These are phyloP conservation scores for Centroberyx gerrardi DNA, from an alignment of 2,797 vertebrate species.

Conservation along the genomic window DNA sequence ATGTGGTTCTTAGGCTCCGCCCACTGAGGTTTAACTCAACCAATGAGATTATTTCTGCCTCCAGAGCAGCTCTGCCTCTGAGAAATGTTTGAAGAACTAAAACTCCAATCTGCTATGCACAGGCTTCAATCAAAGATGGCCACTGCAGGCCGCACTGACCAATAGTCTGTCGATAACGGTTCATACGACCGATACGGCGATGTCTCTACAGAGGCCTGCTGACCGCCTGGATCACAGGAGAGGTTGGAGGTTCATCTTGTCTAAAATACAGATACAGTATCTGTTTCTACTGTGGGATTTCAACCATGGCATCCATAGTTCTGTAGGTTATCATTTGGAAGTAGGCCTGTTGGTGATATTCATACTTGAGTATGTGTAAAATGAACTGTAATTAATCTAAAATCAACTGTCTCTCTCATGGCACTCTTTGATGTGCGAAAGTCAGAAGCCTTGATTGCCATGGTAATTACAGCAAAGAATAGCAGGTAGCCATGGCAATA, in stretches of 20 bases:
- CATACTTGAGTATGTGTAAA: constrained; percentile 28
- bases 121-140: no score
- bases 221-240: background rate
- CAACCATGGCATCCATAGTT: constrained; percentile 5
- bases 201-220: no score
- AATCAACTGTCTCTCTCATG: background rate
- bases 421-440: constrained; percentile 38
- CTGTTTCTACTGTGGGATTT: constrained; percentile 14
- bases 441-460: constrained; percentile 59
- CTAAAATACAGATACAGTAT: constrained; percentile 14
- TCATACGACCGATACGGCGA: no score
- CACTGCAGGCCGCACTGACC: no score
- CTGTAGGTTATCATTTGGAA: background rate
- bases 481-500: constrained; percentile 64
- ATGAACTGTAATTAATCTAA: background rate
- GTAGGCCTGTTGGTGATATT: constrained; percentile 29
- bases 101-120: no score
- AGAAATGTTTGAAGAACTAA: no score
- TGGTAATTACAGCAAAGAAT: constrained; percentile 55
- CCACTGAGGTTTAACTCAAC: no score
- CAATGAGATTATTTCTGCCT: no score
- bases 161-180: no score
- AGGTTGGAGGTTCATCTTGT: constrained; percentile 4
- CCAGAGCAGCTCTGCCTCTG: no score
- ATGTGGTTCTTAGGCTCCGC: no score